These are phyloP conservation scores for Lepidurus couesii DNA, from an alignment of 1,140 invertebrate species.

Conservation along the genomic window DNA sequence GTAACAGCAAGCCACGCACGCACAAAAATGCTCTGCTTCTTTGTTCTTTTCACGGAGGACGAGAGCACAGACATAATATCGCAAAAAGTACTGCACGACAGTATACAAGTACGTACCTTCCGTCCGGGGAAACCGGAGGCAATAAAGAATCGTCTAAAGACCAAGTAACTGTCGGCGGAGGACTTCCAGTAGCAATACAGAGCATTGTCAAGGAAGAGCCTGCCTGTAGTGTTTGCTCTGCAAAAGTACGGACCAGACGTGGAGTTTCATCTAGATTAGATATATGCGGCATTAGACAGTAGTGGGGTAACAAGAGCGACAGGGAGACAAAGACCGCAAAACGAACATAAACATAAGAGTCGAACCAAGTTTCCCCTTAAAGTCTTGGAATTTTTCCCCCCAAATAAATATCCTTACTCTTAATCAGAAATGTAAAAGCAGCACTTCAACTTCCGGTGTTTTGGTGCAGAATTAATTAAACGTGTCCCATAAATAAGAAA, in stretches of 20 bases:
- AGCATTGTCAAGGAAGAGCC: slow-evolving; percentile 77
- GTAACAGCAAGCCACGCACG: too few species aligned
- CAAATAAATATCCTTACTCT: too few species aligned
- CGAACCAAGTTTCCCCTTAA: neutral
- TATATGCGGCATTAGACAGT: slow-evolving; percentile 24
- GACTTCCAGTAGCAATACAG: slow-evolving; percentile 67
- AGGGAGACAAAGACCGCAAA: neutral
- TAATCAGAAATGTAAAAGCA: too few species aligned
- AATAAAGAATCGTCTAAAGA: slow-evolving; percentile 76
- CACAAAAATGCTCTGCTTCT: neutral
- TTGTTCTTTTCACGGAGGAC: neutral
- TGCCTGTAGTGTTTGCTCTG: slow-evolving; percentile 74
- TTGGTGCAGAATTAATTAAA: too few species aligned
- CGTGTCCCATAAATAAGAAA: too few species aligned
- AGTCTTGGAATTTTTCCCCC: too few species aligned
- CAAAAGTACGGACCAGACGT: slow-evolving; percentile 70
- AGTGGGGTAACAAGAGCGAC: neutral
- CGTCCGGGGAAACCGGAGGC: slow-evolving; percentile 48
- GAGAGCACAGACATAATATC: neutral
- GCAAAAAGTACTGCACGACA: slow-evolving; percentile 11
- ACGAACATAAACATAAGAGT: neutral
- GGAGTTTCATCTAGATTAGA: slow-evolving; percentile 67
- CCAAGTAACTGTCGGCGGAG: slow-evolving; percentile 66
- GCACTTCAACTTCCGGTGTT: too few species aligned
- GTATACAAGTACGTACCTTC: slow-evolving; percentile 3